Conservation (phyloP, 2,113 vertebrate species). For the Zosterops japonicus region DNA sequence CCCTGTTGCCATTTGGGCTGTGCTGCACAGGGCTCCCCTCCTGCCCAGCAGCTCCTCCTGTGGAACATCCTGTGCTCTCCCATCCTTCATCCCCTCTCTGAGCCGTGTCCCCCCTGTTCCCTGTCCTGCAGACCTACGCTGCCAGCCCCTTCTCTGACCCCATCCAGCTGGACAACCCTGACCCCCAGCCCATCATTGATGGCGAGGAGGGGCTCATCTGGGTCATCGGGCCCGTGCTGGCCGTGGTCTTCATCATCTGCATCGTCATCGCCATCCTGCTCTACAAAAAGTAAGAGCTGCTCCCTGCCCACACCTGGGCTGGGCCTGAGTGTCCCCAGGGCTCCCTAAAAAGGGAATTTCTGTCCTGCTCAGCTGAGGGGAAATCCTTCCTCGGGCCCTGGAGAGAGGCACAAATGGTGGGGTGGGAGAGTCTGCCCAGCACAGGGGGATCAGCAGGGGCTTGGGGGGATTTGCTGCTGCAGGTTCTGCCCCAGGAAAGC, state of each 20-base stretch:
- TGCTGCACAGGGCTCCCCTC: neutral
- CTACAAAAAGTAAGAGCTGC: slow-evolving; percentile 93
- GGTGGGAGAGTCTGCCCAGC: neutral
- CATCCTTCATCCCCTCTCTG: neutral
- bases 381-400: neutral
- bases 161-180: slow-evolving; percentile 83
- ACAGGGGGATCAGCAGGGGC: neutral
- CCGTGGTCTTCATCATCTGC: slow-evolving; percentile 98
- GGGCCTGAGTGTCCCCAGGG: neutral
- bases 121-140: slow-evolving; percentile 80
- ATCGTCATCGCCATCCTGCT: slow-evolving; percentile 98
- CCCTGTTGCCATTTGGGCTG: neutral
- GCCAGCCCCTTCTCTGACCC: slow-evolving; percentile 93
- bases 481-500: neutral
- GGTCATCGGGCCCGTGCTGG: slow-evolving; percentile 95
- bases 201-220: slow-evolving; percentile 97
- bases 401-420: neutral
- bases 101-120: neutral
- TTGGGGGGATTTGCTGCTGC: neutral
- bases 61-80: neutral
- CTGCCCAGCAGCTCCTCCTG: neutral
- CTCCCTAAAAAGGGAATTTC: neutral
- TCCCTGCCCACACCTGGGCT: neutral
- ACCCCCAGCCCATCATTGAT: slow-evolving; percentile 85
- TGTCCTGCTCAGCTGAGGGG: neutral